Percentiles rank a stretch among this genome's conserved stretches.
Evolutionary conservation across 2,113 vertebrate species (phyloP).

Genomic region (Oostethus manadensis): DNA sequence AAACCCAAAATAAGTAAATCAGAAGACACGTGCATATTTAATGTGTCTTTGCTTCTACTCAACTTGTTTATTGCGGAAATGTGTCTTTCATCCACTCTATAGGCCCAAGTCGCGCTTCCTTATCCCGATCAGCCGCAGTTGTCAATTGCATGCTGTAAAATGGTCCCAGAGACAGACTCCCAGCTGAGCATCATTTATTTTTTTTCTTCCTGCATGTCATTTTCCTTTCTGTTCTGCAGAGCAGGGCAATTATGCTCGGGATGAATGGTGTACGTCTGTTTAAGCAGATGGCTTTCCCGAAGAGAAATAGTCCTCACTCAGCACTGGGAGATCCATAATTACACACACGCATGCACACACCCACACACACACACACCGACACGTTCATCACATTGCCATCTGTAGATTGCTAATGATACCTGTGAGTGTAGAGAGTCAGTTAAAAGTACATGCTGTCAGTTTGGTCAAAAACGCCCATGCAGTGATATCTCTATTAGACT

Average conservation of each 20-base stretch:
- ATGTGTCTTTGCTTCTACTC: not conserved
- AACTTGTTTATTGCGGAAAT: conserved; percentile 11
- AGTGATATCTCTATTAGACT: conserved; percentile 53
- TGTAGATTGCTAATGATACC: conserved; percentile 68
- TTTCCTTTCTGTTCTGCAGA: conserved; percentile 51
- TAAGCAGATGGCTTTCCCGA: conserved; percentile 70
- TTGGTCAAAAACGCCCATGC: conserved; percentile 46
- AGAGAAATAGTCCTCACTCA: conserved; percentile 59
- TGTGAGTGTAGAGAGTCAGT: conserved; percentile 58
- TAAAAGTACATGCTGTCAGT: conserved; percentile 59
- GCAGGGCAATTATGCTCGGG: conserved; percentile 62
- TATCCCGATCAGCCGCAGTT: conserved; percentile 39
- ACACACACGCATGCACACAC: conserved; percentile 43
- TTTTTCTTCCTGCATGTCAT: conserved; percentile 48
- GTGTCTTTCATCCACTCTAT: conserved; percentile 6
- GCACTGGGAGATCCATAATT: conserved; percentile 65
- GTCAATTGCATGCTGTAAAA: conserved; percentile 45
- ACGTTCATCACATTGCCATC: conserved; percentile 44
- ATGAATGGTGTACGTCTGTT: conserved; percentile 69
- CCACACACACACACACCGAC: conserved; percentile 12
- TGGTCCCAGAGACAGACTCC: conserved; percentile 34
- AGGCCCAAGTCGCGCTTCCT: not conserved
- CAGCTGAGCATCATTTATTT: conserved; percentile 39
- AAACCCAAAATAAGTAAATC: no score
- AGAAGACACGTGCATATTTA: not conserved